A percentile compares a stretch with the other conserved stretches of the same genome.
Conservation (phyloP, 2,113 vertebrate species). For the Chascanopsetta lugubris region DNA sequence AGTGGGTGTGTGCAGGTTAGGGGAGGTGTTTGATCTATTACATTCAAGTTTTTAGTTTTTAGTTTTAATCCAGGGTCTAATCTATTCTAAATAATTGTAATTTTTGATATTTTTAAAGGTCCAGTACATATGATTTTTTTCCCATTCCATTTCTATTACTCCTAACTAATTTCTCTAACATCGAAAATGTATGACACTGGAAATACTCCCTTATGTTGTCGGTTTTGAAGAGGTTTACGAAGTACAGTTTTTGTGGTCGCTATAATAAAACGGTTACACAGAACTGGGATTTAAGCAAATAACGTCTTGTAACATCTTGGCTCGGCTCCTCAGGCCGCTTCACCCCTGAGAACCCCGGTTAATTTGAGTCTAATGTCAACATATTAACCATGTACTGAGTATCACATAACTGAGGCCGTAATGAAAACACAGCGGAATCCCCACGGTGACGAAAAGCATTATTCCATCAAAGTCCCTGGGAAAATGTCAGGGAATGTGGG, state of each 20-base stretch:
- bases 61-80: no score
- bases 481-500: conserved; percentile 43
- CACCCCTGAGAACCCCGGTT: conserved; percentile 28
- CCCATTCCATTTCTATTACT: background rate
- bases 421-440: conserved; percentile 40
- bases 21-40: no score
- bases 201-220: background rate
- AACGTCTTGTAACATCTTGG: conserved; percentile 12
- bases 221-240: background rate
- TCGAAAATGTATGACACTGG: background rate
- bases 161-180: background rate
- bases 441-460: conserved; percentile 14
- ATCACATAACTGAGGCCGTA: conserved; percentile 27
- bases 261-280: conserved; percentile 9
- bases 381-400: conserved; percentile 37
- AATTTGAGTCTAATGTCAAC: conserved; percentile 39
- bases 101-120: no score
- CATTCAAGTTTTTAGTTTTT: no score
- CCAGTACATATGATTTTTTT: no score
- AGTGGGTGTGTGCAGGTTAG: no score
- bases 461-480: conserved; percentile 45
- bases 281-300: conserved; percentile 37
- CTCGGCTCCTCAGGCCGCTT: conserved; percentile 18
- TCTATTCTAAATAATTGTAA: no score
- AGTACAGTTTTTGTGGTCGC: conserved; percentile 13